Evolutionary conservation across 1,140 invertebrate species (phyloP).

Genomic region (Drosophila sulfurigaster): DNA sequence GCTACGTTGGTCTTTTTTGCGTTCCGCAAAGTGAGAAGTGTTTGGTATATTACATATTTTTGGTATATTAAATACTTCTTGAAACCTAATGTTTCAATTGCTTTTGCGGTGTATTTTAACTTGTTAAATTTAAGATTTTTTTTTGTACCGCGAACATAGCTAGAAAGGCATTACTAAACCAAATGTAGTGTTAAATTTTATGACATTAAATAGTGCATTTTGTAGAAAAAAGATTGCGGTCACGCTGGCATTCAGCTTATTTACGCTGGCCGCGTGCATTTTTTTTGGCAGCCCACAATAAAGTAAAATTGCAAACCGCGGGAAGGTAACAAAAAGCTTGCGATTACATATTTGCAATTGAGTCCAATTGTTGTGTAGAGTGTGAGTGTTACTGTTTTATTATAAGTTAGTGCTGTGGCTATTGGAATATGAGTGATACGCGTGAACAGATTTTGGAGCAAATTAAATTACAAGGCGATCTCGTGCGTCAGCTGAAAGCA

Average conservation of each 20-base stretch:
- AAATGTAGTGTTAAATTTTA: no score
- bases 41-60: no score
- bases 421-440: constrained; percentile 85
- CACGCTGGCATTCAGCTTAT: background rate
- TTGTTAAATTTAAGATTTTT: no score
- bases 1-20: background rate
- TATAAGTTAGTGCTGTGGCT: constrained; percentile 41
- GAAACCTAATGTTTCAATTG: no score
- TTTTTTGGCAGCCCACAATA: constrained; percentile 43
- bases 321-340: constrained; percentile 35
- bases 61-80: no score
- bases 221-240: background rate
- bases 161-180: no score
- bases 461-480: constrained; percentile 92
- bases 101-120: no score
- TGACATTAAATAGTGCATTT: background rate
- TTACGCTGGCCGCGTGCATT: constrained; percentile 49
- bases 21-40: no score
- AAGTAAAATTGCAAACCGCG: constrained; percentile 37
- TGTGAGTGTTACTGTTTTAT: constrained; percentile 36
- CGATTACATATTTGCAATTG: constrained; percentile 21
- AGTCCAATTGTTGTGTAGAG: constrained; percentile 26
- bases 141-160: no score
- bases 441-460: constrained; percentile 87
- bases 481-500: constrained; percentile 92